Base-by-base conservation (phyloP, 2,888 invertebrate species). In the Clistopyga incitator region DNA sequence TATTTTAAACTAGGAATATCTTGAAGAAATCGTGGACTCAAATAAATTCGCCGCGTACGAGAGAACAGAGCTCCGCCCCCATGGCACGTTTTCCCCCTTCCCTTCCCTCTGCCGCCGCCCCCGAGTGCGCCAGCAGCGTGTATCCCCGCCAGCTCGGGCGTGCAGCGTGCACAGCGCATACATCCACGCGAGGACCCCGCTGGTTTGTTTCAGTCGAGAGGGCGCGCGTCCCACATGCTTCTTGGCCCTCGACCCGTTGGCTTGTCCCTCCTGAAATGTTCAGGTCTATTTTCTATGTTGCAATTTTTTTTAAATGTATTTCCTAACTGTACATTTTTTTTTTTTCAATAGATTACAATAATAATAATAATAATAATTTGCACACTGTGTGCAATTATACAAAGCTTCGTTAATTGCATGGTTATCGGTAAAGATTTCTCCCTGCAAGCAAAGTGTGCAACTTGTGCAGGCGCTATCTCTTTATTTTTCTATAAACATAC, bases 101-200 rank as follows among this genome's bases (percentile, higher is more conserved):
- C 84, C 79, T 77, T 54, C 52, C 93, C 94, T 93, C 94, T 93
- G 94, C 88, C 85, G 86, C 88, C 89, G 89, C 86, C 89, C 86
- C 85, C 84, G 83, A 84, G 67, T 74, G 68, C 61, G 65, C 52
- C 72, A 74, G 79, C 52, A 70, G 64, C 68, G 72, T 78, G 80
- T 56, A 47, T 59, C 86, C 84, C 81, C 81, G 90, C 92, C 89
- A 78, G 68, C 52, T 38, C 65, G 29, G 61, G 61, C 67, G 64
- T 77, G 83, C 83, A 83, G 70, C 83, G 80, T 77, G 80, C 74
- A 90, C 92, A 90, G 92, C 84, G 80, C 88, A 42, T 71, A 79
- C 70, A 65, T n/a, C 10, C 38, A 64, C 64, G 6, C 38, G 38
- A 20, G 76, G 71, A 82, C 81, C 84, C 86, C 85, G 86, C 85